Percentiles rank a stretch among this genome's conserved stretches.
Conservation (phyloP, 2,797 vertebrate genomes). For the Hydrolagus colliei region DNA sequence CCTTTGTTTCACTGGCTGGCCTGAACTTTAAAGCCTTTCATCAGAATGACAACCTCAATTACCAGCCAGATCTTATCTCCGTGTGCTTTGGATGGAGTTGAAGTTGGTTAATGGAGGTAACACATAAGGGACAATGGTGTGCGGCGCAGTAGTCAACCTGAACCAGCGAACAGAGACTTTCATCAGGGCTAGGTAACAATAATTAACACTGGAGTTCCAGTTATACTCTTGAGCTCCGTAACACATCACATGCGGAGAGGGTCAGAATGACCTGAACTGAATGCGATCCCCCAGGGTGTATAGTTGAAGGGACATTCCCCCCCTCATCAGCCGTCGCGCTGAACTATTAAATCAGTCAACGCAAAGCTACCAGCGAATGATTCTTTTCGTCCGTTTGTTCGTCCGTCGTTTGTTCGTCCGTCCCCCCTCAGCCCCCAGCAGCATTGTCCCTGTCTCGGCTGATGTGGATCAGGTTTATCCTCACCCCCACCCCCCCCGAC, state of each 20-base stretch:
- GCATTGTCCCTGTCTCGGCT: neutral
- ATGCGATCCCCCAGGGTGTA: slow-evolving; percentile 2
- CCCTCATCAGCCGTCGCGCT: neutral
- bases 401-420: too few relatives aligned
- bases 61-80: slow-evolving; percentile 16
- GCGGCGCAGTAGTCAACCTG: neutral
- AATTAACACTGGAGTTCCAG: neutral
- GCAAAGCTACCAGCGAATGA: neutral
- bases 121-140: slow-evolving; percentile 17
- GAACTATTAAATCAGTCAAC: too few relatives aligned
- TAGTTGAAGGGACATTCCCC: neutral
- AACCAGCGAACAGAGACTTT: slow-evolving; percentile 5
- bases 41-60: slow-evolving; percentile 25
- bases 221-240: neutral
- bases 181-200: slow-evolving; percentile 1
- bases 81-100: slow-evolving; percentile 29
- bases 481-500: neutral
- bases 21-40: slow-evolving; percentile 26
- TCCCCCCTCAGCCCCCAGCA: neutral
- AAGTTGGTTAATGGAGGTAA: slow-evolving; percentile 22
- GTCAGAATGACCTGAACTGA: slow-evolving; percentile 23
- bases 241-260: neutral
- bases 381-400: neutral
- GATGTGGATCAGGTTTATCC: neutral
- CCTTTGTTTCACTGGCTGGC: slow-evolving; percentile 16